phyloP scores from a whole-genome alignment of 2,888 invertebrate species.

The Laspeyria flexula region DNA sequence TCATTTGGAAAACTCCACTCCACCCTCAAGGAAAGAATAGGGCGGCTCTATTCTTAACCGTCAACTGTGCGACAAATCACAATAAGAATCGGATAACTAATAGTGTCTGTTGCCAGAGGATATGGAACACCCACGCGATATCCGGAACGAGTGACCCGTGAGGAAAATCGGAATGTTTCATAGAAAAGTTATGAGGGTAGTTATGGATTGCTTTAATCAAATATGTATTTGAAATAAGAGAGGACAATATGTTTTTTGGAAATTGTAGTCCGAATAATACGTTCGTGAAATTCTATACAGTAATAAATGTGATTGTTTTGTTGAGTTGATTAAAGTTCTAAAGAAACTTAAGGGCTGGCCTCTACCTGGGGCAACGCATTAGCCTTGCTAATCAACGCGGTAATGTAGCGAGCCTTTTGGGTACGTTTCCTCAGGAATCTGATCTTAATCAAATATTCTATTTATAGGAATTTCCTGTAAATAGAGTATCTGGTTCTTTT shows the following conservation, averaged over 20 bases:
- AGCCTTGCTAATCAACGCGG: no score
- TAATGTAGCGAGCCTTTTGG: no score
- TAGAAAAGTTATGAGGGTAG: neutral
- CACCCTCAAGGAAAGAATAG: neutral
- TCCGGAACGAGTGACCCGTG: neutral
- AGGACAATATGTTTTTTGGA: no score
- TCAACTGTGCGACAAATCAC: conserved; percentile 2
- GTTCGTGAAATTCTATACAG: no score
- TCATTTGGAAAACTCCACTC: neutral
- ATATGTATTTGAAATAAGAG: neutral
- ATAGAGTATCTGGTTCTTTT: no score
- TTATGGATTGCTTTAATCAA: neutral
- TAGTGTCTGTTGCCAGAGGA: neutral
- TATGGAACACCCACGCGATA: neutral
- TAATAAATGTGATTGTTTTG: no score
- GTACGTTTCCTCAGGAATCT: no score
- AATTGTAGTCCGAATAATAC: neutral
- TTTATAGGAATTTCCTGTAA: no score
- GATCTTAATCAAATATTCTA: no score
- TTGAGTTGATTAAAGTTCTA: no score
- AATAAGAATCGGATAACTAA: conserved; percentile 4
- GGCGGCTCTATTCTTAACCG: neutral
- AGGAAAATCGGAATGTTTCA: neutral
- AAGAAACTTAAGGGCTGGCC: no score
- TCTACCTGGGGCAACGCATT: no score